Conservation (phyloP, 2,797 vertebrate species). For the Sarcophilus harrisii region DNA sequence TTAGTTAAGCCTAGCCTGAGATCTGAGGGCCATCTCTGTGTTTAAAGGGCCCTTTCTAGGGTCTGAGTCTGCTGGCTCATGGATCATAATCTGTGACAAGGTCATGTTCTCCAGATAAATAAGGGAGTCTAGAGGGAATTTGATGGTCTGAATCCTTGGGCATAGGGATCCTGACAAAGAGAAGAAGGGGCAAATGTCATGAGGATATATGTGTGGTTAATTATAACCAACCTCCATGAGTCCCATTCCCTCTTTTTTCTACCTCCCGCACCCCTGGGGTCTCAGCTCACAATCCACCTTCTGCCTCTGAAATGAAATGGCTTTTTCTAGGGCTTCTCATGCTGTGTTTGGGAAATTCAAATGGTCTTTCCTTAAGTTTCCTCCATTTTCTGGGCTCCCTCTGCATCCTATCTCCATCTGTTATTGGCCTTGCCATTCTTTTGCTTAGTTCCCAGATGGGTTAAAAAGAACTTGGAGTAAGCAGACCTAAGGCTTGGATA, state of each 20-base stretch:
- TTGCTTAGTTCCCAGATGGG: conserved; percentile 5
- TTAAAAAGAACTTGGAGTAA: conserved; percentile 12
- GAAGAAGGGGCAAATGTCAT: not conserved
- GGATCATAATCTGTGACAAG: not conserved
- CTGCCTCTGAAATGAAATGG: not conserved
- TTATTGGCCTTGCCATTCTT: conserved; percentile 40
- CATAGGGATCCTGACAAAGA: not conserved
- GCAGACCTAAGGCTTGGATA: not conserved
- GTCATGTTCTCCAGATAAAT: not conserved
- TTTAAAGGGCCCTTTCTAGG: not conserved
- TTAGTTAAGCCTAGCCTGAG: not conserved
- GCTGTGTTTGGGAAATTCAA: conserved; percentile 51
- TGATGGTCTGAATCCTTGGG: not conserved
- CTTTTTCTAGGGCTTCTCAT: conserved; percentile 23
- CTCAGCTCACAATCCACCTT: not conserved
- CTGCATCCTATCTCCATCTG: conserved; percentile 43
- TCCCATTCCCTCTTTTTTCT: not conserved
- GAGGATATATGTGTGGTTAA: not conserved
- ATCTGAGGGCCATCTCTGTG: not conserved
- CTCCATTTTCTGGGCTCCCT: conserved; percentile 26
- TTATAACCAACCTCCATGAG: not conserved
- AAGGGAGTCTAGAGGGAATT: not conserved
- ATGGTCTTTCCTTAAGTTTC: conserved; percentile 51
- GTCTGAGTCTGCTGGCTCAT: not conserved
- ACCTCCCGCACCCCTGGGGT: not conserved